These are phyloP conservation scores for Priocnemis perturbator DNA, from an alignment of 2,888 invertebrate species.

Conservation along the genomic window DNA sequence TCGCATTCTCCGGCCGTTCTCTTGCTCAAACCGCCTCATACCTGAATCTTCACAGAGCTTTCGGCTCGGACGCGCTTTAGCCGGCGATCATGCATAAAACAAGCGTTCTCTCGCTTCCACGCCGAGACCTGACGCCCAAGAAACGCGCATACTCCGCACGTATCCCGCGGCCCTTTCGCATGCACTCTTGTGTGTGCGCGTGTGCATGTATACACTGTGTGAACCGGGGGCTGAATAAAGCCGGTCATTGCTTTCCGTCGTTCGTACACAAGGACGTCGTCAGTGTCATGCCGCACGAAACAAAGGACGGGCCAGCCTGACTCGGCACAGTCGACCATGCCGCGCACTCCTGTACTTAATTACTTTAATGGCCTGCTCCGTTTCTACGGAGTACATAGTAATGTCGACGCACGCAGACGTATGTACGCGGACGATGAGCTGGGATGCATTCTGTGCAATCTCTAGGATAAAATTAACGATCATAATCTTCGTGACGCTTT, in stretches of 20 bases:
- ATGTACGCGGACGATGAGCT: slow-evolving; percentile 14
- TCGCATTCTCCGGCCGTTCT: too few relatives aligned
- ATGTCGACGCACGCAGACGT: slow-evolving; percentile 19
- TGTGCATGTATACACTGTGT: not conserved
- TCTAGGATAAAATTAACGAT: too few relatives aligned
- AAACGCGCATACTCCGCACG: not conserved
- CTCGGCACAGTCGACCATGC: slow-evolving; percentile 20
- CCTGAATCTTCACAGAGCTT: too few relatives aligned
- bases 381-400: slow-evolving; percentile 6
- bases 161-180: not conserved
- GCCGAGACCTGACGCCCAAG: slow-evolving; percentile 18
- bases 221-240: slow-evolving; percentile 33
- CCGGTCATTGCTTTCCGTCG: slow-evolving; percentile 34
- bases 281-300: slow-evolving; percentile 25
- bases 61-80: not conserved
- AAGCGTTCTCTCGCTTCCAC: slow-evolving; percentile 31
- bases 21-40: too few relatives aligned
- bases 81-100: slow-evolving; percentile 57
- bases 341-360: slow-evolving; percentile 36
- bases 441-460: too few relatives aligned
- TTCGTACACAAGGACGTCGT: slow-evolving; percentile 22
- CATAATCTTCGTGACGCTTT: too few relatives aligned
- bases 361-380: slow-evolving; percentile 43
- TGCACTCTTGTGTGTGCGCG: too few relatives aligned
- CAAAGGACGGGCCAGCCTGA: slow-evolving; percentile 29